Evolutionary conservation across 2,113 vertebrate species (phyloP), one percentile per base, ranked within the genome.

Genomic region (Setophaga coronata): DNA sequence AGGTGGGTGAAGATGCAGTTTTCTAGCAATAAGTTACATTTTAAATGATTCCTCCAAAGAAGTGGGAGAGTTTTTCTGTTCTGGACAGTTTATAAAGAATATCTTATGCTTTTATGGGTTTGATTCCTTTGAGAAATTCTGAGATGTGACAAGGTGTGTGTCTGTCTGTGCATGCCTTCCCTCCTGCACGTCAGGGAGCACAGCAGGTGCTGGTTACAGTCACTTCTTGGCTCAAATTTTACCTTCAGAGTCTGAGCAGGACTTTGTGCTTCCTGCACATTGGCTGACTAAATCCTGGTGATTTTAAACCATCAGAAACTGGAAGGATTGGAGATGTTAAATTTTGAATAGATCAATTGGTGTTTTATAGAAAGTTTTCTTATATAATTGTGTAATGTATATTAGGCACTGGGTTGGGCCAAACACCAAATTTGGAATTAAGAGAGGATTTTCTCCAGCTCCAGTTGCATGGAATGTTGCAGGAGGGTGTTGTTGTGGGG

Each of bases 371-470:
- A 29, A 85, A 24, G 15, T 17, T 70, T 72, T 29, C 17, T 29
- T 34, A 14, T 12, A 8, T 7, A 2, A 9, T 23, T 25, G 1
- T 1, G 7, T 65, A 12, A 3, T 14, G 3, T 11, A 0, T 33
- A 1, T 56, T 26, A 36, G 65, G 31, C 26, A 6, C 3, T 45
- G 24, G 10, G 16, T 84, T 77, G 38, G 65, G 20, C 18, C 24
- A 80, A 69, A 18, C 12, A 24, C 18, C 18, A 18, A 2, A 24
- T 36, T 8, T 62, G 58, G 23, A 9, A 3, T 65, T 61, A 29
- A 54, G 42, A n/a, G 47, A 10, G 5, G 26, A 38, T 26, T 67
- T 95, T 43, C 24, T 54, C 6, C 18, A n/a, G 21, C 13, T 60
- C 16, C 10, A 8, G 1, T 28, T 9, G 29, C 9, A 23, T 61